Base-by-base conservation (phyloP, 2,797 vertebrate genomes). In the Numenius phaeopus region DNA sequence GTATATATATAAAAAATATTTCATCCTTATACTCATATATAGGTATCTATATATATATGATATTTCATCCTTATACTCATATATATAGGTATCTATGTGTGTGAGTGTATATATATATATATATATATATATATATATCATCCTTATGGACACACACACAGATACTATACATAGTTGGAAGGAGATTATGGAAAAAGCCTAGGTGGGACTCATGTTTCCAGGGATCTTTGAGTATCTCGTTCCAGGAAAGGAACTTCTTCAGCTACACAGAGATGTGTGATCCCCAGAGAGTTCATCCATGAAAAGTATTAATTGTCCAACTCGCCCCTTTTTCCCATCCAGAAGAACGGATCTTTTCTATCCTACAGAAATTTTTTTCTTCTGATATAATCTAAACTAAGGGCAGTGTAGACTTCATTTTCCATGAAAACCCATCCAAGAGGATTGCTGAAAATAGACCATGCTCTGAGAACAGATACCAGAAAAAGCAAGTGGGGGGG, bases 391-490 rank as follows among this genome's bases (percentile, higher is more conserved):
- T 96, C 70, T 86, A 93, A 84, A 87, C 86, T 71, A 47, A 91
- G 61, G 73, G 67, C 79, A 3, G 82, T 0, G 32, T 67, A 70
- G 62, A 32, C 92, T 94, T 95, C 78, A 90, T 94, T 96, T 97
- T 89, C 94, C 96, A 87, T 55, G 80, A 84, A 93, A 96, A 87
- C 42, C 62, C 88, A 69, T 95, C 94, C 90, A 95, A 96, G 88
- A 81, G 37, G 54, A 39, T 39, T 84, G 95, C 96, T 95, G 96
- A 95, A 97, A 97, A 97, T 95, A 96, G 92, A 66, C 75, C 2
- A 3, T 29, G 71, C 57, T 83, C 90, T 92, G 94, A 96, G 96
- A 95, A 72, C 73, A 90, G 90, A 92, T 34, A 88, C 69, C 90
- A 96, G 96, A 79, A 82, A 90, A 94, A 96, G 89, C 77, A 58